A percentile compares a stretch with the other conserved stretches of the same genome.
phyloP scores from a whole-genome alignment of 92 coral and sea anemone species.

The Montipora capitata region DNA sequence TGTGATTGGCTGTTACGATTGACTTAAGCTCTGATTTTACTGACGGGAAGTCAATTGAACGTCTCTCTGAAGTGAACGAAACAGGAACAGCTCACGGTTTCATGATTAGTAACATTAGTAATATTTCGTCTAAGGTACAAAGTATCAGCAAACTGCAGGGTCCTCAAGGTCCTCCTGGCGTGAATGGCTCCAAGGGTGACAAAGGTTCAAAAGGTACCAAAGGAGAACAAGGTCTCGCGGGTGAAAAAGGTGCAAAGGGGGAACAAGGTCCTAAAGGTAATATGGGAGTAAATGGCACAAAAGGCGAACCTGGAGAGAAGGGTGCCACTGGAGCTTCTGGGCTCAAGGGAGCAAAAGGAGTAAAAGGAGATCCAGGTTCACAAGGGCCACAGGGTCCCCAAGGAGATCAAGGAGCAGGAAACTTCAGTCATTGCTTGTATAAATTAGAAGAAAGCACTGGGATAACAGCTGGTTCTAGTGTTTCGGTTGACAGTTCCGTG shows the following conservation, averaged over 20 bases:
- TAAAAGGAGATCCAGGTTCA: slow-evolving; percentile 1
- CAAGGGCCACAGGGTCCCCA: slow-evolving; percentile 3
- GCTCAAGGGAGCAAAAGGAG: background rate
- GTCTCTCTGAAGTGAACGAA: too few species aligned
- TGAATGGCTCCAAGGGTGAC: slow-evolving; percentile 48
- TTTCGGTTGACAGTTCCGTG: rapidly evolving
- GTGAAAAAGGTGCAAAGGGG: slow-evolving; percentile 30
- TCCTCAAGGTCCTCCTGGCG: slow-evolving; percentile 26
- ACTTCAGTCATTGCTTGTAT: slow-evolving; percentile 42
- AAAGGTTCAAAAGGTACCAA: background rate
- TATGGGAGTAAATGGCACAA: background rate
- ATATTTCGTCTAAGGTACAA: slow-evolving; percentile 10
- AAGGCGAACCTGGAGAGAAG: background rate
- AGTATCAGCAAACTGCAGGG: slow-evolving; percentile 39
- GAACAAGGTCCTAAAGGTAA: slow-evolving; percentile 24
- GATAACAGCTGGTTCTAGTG: background rate
- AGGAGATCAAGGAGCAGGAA: slow-evolving; percentile 58
- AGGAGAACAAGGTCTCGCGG: slow-evolving; percentile 6
- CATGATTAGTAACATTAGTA: too few species aligned
- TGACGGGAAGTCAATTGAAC: too few species aligned
- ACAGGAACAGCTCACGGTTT: too few species aligned
- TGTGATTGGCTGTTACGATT: too few species aligned
- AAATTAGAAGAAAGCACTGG: background rate
- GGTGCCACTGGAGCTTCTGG: slow-evolving; percentile 24
- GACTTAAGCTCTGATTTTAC: too few species aligned